These are phyloP conservation scores for Clepsis dumicolana DNA, from an alignment of 2,888 invertebrate genomes.

Conservation along the genomic window DNA sequence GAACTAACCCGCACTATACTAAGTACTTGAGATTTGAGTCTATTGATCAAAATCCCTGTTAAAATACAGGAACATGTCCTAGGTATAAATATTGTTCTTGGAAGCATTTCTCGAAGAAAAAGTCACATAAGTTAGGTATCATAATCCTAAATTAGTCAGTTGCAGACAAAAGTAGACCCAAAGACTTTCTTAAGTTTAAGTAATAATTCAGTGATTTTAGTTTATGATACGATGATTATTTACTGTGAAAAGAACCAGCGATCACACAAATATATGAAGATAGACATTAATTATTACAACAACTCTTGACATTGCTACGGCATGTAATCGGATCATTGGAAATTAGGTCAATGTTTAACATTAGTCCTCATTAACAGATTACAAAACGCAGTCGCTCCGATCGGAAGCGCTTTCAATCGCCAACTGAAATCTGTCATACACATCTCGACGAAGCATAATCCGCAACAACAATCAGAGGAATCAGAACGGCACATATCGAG, in stretches of 20 bases:
- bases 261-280: no score
- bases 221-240: no score
- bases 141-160: no score
- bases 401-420: slow-evolving; percentile 7
- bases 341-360: not conserved
- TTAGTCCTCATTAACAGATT: not conserved
- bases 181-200: no score
- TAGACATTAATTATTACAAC: no score
- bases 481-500: slow-evolving; percentile 30
- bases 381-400: slow-evolving; percentile 9
- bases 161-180: no score
- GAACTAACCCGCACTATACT: not conserved
- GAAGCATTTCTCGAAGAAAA: no score
- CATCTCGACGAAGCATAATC: slow-evolving; percentile 34
- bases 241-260: no score
- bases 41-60: slow-evolving; percentile 15
- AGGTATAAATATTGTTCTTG: no score
- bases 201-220: no score
- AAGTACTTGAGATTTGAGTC: not conserved
- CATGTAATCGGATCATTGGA: not conserved
- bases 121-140: no score
- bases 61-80: no score
- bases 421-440: slow-evolving; percentile 38
- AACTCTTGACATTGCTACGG: not conserved
- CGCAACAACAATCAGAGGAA: slow-evolving; percentile 36